Conservation (phyloP, 2,113 vertebrate species). For the Stigmatopora argus region DNA sequence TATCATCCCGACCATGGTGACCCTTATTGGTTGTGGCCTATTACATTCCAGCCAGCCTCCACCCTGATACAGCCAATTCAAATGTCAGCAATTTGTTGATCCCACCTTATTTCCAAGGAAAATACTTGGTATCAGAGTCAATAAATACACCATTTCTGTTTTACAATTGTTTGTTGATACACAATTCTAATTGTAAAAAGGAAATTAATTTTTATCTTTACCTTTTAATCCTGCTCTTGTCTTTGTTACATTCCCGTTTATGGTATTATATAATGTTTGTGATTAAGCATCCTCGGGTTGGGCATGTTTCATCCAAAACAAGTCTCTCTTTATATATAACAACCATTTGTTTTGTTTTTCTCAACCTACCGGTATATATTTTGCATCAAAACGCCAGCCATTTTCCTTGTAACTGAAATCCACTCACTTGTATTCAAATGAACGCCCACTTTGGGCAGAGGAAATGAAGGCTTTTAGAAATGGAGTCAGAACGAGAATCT, state of each 20-base stretch:
- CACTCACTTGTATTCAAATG: no score
- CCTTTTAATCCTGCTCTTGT: slow-evolving; percentile 17
- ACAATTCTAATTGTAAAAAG: slow-evolving; percentile 53
- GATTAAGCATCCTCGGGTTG: slow-evolving; percentile 18
- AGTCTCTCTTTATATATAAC: slow-evolving; percentile 34
- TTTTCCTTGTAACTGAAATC: no score
- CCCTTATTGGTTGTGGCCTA: slow-evolving; percentile 18
- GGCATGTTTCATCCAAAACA: slow-evolving; percentile 32
- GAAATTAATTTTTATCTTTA: slow-evolving; percentile 39
- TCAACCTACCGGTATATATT: slow-evolving; percentile 23
- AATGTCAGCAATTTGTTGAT: slow-evolving; percentile 20
- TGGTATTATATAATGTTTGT: slow-evolving; percentile 20
- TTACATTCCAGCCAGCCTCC: slow-evolving; percentile 19
- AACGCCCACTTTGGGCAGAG: no score
- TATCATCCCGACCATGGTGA: slow-evolving; percentile 50
- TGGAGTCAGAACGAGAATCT: no score
- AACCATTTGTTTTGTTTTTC: slow-evolving; percentile 29
- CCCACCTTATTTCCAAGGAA: slow-evolving; percentile 5
- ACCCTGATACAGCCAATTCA: slow-evolving; percentile 27
- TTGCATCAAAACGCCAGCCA: background rate
- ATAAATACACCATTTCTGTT: slow-evolving; percentile 44
- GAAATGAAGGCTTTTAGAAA: no score
- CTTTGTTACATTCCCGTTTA: slow-evolving; percentile 23
- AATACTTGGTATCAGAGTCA: slow-evolving; percentile 20
- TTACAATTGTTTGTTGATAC: slow-evolving; percentile 56